Evolutionary conservation across 2,113 vertebrate species (phyloP).

Genomic region (Epinephelus cyanopodus): DNA sequence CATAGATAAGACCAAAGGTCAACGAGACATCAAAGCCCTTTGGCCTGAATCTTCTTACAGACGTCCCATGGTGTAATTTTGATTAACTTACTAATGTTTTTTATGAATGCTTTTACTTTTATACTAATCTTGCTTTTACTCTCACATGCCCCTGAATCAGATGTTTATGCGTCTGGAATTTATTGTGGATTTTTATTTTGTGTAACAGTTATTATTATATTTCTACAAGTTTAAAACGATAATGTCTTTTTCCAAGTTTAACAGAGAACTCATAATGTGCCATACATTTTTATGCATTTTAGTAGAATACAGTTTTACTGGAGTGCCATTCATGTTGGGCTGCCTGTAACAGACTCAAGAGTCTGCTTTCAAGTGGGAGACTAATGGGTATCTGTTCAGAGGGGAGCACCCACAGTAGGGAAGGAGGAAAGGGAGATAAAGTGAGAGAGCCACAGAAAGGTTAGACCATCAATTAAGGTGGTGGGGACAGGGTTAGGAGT

Average conservation of each 20-base stretch:
- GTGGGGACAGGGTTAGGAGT: background rate
- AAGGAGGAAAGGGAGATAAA: constrained; percentile 4
- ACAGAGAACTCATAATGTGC: background rate
- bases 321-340: constrained; percentile 1
- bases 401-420: constrained; percentile 2
- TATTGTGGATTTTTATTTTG: no score
- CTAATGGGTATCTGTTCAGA: constrained; percentile 37
- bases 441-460: constrained; percentile 28
- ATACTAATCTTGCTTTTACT: background rate
- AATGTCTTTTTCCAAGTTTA: no score
- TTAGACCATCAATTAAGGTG: constrained; percentile 30
- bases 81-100: no score
- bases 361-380: constrained; percentile 28
- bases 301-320: background rate
- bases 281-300: background rate
- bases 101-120: no score
- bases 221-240: no score
- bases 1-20: no score
- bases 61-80: background rate
- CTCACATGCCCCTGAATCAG: background rate
- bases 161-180: background rate
- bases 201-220: no score
- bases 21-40: background rate
- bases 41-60: background rate
- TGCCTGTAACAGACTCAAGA: constrained; percentile 9